These are phyloP conservation scores for Acronicta psi DNA, from an alignment of 2,888 invertebrate species.

Conservation along the genomic window DNA sequence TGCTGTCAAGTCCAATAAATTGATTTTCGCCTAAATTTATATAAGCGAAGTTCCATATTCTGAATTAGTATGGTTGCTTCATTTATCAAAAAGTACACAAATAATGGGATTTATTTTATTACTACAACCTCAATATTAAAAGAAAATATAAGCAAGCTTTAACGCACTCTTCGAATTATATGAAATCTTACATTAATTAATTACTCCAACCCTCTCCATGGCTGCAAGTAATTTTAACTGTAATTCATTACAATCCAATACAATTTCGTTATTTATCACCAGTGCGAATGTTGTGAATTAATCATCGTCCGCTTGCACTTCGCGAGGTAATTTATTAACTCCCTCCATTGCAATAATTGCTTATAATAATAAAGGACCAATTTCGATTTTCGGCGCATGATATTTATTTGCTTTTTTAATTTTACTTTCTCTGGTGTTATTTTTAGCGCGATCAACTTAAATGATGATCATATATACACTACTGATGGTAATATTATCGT, in stretches of 20 bases:
- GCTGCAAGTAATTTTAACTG: constrained; percentile 28
- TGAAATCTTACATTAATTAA: constrained; percentile 20
- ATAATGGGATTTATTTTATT: too few species aligned
- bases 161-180: constrained; percentile 7
- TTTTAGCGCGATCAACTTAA: background rate
- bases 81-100: too few species aligned
- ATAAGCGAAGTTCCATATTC: too few species aligned
- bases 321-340: constrained; percentile 50
- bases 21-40: too few species aligned
- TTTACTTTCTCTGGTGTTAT: too few species aligned
- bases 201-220: constrained; percentile 31
- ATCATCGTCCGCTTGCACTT: constrained; percentile 42
- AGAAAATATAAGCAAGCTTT: too few species aligned
- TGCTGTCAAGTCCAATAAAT: too few species aligned
- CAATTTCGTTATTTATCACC: constrained; percentile 52
- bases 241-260: constrained; percentile 42
- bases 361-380: constrained; percentile 30
- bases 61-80: too few species aligned
- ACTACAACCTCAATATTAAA: too few species aligned
- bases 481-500: background rate
- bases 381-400: constrained; percentile 12
- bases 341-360: constrained; percentile 38
- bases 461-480: too few species aligned
- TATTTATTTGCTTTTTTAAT: constrained; percentile 32
- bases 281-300: constrained; percentile 40